Conservation (phyloP, 2,113 vertebrate species). For the Platysteira castanea region DNA sequence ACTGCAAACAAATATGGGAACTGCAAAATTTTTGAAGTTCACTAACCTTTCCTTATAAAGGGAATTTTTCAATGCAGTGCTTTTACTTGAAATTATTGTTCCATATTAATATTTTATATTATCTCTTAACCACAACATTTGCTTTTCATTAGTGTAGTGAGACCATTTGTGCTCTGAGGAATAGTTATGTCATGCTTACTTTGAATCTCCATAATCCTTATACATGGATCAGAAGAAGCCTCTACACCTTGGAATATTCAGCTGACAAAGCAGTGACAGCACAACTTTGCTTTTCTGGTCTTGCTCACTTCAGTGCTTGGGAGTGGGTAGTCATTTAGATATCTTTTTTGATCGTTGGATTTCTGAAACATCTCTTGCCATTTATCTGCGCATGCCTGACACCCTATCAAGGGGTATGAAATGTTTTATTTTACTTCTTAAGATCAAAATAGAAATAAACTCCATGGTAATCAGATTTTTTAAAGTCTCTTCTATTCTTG, state of each 20-base stretch:
- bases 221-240: not conserved
- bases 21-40: not conserved
- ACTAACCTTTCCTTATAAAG: not conserved
- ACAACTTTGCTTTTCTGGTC: not conserved
- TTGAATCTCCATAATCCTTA: not conserved
- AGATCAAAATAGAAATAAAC: not conserved
- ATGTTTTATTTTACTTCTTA: not conserved
- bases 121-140: not conserved
- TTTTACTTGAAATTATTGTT: not conserved
- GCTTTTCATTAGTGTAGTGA: not conserved
- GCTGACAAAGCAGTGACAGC: not conserved
- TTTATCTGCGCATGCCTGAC: not conserved
- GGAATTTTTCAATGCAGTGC: not conserved
- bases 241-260: not conserved
- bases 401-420: not conserved
- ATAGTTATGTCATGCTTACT: not conserved
- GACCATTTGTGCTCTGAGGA: not conserved
- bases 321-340: accelerated
- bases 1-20: not conserved
- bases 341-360: not conserved
- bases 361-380: not conserved
- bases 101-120: not conserved
- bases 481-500: not conserved
- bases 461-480: not conserved
- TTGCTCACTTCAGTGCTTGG: not conserved